Evolutionary conservation across 1,140 invertebrate genomes (phyloP).

Genomic region (Drosophila nigromelanica): DNA sequence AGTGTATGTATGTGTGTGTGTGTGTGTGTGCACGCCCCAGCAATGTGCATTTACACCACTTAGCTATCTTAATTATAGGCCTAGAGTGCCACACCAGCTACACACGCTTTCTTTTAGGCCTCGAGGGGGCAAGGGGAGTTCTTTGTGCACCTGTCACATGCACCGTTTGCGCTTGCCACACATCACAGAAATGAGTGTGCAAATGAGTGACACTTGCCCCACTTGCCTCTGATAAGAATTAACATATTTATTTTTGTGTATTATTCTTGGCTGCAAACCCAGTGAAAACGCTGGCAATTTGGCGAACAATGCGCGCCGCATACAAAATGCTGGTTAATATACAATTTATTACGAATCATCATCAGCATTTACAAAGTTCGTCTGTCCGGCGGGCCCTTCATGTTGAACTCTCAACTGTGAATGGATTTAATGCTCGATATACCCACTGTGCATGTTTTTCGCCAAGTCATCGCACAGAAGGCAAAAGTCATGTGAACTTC

Average conservation of each 20-base stretch:
- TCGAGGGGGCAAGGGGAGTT: not conserved
- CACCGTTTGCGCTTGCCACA: constrained; percentile 21
- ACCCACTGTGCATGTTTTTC: constrained; percentile 26
- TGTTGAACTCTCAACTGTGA: constrained; percentile 77
- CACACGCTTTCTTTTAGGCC: constrained; percentile 10
- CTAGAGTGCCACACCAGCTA: constrained; percentile 39
- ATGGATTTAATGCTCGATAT: constrained; percentile 58
- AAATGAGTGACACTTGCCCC: constrained; percentile 69
- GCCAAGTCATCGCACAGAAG: constrained; percentile 62
- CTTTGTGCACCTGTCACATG: constrained; percentile 69
- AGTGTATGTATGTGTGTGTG: not conserved
- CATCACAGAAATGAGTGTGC: constrained; percentile 34
- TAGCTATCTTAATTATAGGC: constrained; percentile 73
- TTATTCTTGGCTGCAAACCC: not conserved
- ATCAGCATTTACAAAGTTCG: constrained; percentile 31
- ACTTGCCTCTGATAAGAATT: constrained; percentile 43
- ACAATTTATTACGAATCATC: constrained; percentile 78
- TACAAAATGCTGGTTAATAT: constrained; percentile 73
- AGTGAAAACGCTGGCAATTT: constrained; percentile 62
- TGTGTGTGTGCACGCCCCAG: constrained; percentile 24
- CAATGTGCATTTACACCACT: constrained; percentile 75
- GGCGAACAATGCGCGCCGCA: constrained; percentile 26
- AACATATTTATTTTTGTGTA: constrained; percentile 47
- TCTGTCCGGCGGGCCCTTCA: constrained; percentile 23
- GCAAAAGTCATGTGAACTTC: constrained; percentile 69